Percentiles rank a stretch among this genome's conserved stretches.
These are phyloP conservation scores for Patiria miniata DNA, from an alignment of 35 echinoderm and acorn worm species.

Conservation along the genomic window DNA sequence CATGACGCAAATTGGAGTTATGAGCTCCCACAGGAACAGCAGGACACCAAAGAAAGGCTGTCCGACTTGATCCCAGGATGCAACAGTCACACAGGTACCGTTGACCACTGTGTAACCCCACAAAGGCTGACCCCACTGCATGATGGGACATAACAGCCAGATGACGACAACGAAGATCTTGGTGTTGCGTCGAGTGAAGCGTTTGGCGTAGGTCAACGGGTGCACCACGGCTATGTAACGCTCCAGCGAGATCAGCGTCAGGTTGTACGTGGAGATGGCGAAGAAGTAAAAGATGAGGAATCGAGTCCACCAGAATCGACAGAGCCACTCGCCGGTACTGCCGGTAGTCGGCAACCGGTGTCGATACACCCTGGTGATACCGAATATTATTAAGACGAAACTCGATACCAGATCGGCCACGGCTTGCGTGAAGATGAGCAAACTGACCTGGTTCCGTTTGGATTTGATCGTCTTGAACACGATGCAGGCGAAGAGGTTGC, in stretches of 20 bases:
- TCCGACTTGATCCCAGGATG: conserved; percentile 41
- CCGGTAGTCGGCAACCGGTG: conserved; percentile 15
- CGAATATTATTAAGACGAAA: conserved; percentile 61
- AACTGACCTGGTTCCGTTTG: conserved; percentile 62
- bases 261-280: conserved; percentile 76
- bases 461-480: conserved; percentile 50
- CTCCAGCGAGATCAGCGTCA: conserved; percentile 76
- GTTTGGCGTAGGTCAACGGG: conserved; percentile 62
- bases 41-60: conserved; percentile 52
- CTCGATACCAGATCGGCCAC: conserved; percentile 64
- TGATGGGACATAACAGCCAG: conserved; percentile 59
- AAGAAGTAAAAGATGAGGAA: conserved; percentile 77
- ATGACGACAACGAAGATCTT: conserved; percentile 30
- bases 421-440: conserved; percentile 78
- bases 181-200: conserved; percentile 57
- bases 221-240: conserved; percentile 75
- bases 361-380: conserved; percentile 35
- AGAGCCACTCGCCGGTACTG: conserved; percentile 54
- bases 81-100: conserved; percentile 22
- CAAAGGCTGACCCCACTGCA: conserved; percentile 57
- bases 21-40: conserved; percentile 64
- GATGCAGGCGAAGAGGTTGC: conserved; percentile 56
- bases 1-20: conserved; percentile 72
- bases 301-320: conserved; percentile 84
- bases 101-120: conserved; percentile 16